A percentile compares a stretch with the other conserved stretches of the same genome.
Evolutionary conservation across 2,888 invertebrate genomes (phyloP).

Genomic region (Metacarcinus magister): DNA sequence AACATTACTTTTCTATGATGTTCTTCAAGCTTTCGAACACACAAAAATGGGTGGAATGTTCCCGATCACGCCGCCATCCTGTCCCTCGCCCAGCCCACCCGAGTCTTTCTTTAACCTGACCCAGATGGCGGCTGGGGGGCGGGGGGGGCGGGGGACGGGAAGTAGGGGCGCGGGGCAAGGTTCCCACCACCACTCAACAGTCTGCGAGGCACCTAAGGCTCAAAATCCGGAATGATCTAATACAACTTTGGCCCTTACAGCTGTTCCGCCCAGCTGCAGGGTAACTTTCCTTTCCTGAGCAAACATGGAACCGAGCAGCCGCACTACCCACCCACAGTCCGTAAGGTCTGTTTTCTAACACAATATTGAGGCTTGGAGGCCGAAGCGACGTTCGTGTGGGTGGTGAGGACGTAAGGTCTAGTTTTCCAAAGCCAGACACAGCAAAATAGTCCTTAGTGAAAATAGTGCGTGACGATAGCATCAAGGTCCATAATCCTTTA

Average conservation of each 20-base stretch:
- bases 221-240: neutral
- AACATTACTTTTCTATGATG: too few relatives aligned
- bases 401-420: neutral
- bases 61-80: neutral
- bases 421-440: neutral
- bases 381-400: neutral
- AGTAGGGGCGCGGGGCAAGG: neutral
- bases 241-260: neutral
- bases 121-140: neutral
- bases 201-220: neutral
- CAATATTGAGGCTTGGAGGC: neutral
- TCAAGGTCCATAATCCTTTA: neutral
- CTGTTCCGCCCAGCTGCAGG: neutral
- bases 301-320: neutral
- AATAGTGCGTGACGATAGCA: neutral
- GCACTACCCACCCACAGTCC: neutral
- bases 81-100: neutral
- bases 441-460: neutral
- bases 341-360: neutral
- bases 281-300: neutral
- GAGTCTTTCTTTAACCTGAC: constrained; percentile 38
- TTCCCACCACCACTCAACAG: neutral
- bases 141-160: too few relatives aligned
- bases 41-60: neutral
- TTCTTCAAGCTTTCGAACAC: too few relatives aligned